These are phyloP conservation scores for Pedetes capensis DNA, from an alignment of 2,113 vertebrate species.

Conservation along the genomic window DNA sequence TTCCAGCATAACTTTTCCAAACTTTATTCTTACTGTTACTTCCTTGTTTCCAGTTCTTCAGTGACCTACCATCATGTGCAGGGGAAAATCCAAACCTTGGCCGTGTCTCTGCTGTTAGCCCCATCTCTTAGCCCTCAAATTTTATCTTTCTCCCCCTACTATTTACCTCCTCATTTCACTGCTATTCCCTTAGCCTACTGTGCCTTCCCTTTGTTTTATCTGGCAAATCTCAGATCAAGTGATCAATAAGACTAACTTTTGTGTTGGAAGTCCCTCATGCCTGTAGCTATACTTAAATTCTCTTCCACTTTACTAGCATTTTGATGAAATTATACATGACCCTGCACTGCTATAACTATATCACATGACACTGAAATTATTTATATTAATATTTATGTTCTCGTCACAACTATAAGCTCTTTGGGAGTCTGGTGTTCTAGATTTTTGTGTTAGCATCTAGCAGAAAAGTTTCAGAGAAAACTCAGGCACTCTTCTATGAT, in stretches of 20 bases:
- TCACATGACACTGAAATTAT: neutral
- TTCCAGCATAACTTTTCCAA: neutral
- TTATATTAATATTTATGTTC: neutral
- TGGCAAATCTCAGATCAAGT: neutral
- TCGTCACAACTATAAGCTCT: neutral
- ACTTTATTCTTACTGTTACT: neutral
- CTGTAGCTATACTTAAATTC: neutral
- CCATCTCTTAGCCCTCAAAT: neutral
- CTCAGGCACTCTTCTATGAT: neutral
- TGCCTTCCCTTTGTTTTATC: neutral
- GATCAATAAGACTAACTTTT: neutral
- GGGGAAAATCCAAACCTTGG: neutral
- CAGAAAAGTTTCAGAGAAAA: neutral
- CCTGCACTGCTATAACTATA: neutral
- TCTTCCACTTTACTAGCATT: neutral
- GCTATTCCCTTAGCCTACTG: rapidly evolving
- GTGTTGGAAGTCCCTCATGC: neutral
- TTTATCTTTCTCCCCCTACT: neutral
- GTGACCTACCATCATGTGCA: neutral
- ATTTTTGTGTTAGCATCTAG: neutral
- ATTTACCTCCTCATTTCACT: neutral
- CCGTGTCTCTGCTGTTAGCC: neutral
- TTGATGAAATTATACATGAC: neutral
- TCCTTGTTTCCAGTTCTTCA: neutral
- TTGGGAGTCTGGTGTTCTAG: neutral